phyloP scores from a whole-genome alignment of 2,888 invertebrate genomes.

The Drosophila neotestacea region DNA sequence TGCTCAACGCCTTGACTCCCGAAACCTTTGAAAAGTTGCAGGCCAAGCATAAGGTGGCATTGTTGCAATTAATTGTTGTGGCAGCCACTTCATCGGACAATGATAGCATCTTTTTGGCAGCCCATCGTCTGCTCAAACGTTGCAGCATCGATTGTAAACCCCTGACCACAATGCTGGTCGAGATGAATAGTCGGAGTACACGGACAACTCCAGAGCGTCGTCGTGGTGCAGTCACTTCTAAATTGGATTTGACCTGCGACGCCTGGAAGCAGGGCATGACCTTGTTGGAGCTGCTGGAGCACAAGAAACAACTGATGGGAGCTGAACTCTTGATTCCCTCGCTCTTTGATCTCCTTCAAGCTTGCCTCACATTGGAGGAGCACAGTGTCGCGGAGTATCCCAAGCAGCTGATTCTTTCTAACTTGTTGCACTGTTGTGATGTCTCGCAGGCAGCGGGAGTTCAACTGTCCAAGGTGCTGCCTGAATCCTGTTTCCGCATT shows the following conservation, averaged over 20 bases:
- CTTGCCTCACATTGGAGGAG: constrained; percentile 92
- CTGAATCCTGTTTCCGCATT: constrained; percentile 85
- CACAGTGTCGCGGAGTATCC: constrained; percentile 94
- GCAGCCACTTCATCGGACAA: constrained; percentile 87
- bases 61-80: constrained; percentile 87
- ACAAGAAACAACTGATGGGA: constrained; percentile 91
- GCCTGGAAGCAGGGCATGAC: constrained; percentile 93
- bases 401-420: constrained; percentile 93
- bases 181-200: constrained; percentile 85
- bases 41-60: constrained; percentile 84
- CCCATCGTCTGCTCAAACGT: constrained; percentile 88
- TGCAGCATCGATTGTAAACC: constrained; percentile 88
- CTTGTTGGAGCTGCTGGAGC: constrained; percentile 93
- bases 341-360: constrained; percentile 92
- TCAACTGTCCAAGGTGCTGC: constrained; percentile 84
- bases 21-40: constrained; percentile 85
- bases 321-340: constrained; percentile 89
- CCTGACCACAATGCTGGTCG: constrained; percentile 87
- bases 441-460: constrained; percentile 86
- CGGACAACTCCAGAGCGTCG: constrained; percentile 28
- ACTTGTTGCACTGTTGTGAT: constrained; percentile 90
- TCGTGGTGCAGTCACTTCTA: not conserved
- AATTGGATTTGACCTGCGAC: constrained; percentile 87
- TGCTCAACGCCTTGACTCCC: constrained; percentile 76
- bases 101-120: constrained; percentile 87